Evolutionary conservation across 2,888 invertebrate genomes (phyloP).

Genomic region (Esperia sulphurella): DNA sequence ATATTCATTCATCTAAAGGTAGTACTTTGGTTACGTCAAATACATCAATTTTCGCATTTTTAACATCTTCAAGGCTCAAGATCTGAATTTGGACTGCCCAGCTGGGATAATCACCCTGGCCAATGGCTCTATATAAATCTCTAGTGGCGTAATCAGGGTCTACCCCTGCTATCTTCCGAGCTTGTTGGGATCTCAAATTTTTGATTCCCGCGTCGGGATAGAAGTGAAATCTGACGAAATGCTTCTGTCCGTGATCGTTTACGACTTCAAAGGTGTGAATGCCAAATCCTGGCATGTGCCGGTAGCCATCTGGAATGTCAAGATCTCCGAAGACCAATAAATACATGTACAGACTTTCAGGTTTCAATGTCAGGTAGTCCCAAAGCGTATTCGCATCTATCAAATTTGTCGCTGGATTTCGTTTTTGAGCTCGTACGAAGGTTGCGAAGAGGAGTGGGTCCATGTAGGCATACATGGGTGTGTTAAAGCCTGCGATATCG

Average conservation of each 20-base stretch:
- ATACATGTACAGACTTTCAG: slow-evolving; percentile 85
- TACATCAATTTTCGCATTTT: slow-evolving; percentile 87
- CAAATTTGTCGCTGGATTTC: slow-evolving; percentile 71
- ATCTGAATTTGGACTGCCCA: slow-evolving; percentile 66
- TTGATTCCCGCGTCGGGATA: slow-evolving; percentile 92
- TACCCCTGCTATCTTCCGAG: slow-evolving; percentile 78
- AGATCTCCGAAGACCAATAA: slow-evolving; percentile 89
- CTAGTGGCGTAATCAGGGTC: slow-evolving; percentile 91
- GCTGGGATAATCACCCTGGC: slow-evolving; percentile 74
- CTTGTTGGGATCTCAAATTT: slow-evolving; percentile 81
- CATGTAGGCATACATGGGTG: slow-evolving; percentile 78
- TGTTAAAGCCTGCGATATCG: slow-evolving; percentile 37
- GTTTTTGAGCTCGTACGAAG: slow-evolving; percentile 74
- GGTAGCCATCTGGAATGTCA: slow-evolving; percentile 91
- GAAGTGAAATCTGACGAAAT: slow-evolving; percentile 92
- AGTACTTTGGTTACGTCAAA: slow-evolving; percentile 95
- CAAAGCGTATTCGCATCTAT: slow-evolving; percentile 51
- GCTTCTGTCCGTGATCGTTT: slow-evolving; percentile 83
- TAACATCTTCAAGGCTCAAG: slow-evolving; percentile 81
- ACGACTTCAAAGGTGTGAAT: slow-evolving; percentile 93
- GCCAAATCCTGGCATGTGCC: slow-evolving; percentile 94
- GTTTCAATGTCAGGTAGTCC: slow-evolving; percentile 70
- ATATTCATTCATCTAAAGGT: slow-evolving; percentile 87
- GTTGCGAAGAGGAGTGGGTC: slow-evolving; percentile 75
- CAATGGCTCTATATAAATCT: slow-evolving; percentile 91